Conservation (phyloP, 2,888 invertebrate genomes). For the Agrotis clavis region DNA sequence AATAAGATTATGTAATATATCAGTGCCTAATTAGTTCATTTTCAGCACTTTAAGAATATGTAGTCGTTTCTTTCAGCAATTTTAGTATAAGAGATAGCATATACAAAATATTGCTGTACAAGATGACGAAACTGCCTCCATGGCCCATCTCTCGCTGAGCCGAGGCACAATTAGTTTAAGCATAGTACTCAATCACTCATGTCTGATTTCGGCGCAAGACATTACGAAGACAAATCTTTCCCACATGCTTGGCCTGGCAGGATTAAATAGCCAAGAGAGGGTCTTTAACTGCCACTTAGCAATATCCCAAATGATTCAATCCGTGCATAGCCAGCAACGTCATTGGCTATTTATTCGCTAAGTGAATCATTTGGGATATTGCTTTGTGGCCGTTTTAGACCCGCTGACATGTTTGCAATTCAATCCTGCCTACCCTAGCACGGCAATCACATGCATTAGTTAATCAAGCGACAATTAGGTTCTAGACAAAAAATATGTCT, state of each 20-base stretch:
- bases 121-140: neutral
- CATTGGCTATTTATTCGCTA: too few species aligned
- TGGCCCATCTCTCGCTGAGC: neutral
- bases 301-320: too few species aligned
- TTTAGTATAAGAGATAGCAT: neutral
- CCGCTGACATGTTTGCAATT: too few species aligned
- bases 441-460: constrained; percentile 16
- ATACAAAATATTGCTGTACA: neutral
- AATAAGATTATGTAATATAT: too few species aligned
- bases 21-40: neutral
- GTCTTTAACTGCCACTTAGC: too few species aligned
- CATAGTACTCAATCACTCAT: neutral
- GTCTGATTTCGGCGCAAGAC: neutral
- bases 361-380: too few species aligned
- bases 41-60: neutral
- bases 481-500: constrained; percentile 35
- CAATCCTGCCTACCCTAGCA: too few species aligned
- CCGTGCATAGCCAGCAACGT: too few species aligned
- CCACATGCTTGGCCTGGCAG: too few species aligned
- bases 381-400: too few species aligned
- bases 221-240: neutral
- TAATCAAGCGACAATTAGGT: constrained; percentile 4
- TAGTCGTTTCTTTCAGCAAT: neutral
- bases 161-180: neutral
- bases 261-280: too few species aligned